These are phyloP conservation scores for Amiota mariae DNA, from an alignment of 2,888 invertebrate species.

Conservation along the genomic window DNA sequence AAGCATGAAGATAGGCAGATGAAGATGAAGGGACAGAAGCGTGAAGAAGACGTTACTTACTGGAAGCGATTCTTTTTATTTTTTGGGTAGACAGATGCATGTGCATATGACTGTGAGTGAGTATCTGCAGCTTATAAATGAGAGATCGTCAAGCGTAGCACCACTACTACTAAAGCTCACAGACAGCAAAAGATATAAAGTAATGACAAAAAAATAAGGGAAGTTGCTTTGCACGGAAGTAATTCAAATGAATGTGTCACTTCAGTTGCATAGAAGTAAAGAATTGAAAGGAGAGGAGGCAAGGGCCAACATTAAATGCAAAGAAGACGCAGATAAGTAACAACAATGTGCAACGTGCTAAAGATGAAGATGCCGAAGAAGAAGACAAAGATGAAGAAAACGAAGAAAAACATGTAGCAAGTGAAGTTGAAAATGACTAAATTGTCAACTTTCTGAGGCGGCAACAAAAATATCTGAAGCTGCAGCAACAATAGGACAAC, in stretches of 20 bases:
- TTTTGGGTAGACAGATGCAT: constrained; percentile 21
- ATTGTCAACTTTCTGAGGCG: constrained; percentile 21
- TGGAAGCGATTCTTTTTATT: background rate
- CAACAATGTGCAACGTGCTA: background rate
- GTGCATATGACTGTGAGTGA: constrained; percentile 28
- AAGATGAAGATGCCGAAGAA: background rate
- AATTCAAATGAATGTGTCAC: constrained; percentile 59
- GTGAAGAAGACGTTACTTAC: background rate
- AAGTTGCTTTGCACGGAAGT: constrained; percentile 52
- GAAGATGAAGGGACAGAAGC: background rate
- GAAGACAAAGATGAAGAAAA: background rate
- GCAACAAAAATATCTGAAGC: too few relatives aligned
- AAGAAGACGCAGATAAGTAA: constrained; percentile 12
- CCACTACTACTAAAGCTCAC: too few relatives aligned
- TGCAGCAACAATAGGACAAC: background rate
- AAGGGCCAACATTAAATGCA: constrained; percentile 11
- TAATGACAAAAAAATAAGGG: background rate
- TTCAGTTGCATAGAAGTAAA: constrained; percentile 36
- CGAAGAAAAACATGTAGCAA: constrained; percentile 15
- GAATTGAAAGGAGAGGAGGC: background rate
- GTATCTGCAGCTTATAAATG: constrained; percentile 61
- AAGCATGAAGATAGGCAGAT: background rate
- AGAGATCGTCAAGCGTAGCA: constrained; percentile 47
- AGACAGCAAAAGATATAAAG: background rate
- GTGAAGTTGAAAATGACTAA: constrained; percentile 29